Percentiles rank a stretch among this genome's conserved stretches.
Conservation (phyloP, 1,140 invertebrate genomes). For the Drosophila carrolli region DNA sequence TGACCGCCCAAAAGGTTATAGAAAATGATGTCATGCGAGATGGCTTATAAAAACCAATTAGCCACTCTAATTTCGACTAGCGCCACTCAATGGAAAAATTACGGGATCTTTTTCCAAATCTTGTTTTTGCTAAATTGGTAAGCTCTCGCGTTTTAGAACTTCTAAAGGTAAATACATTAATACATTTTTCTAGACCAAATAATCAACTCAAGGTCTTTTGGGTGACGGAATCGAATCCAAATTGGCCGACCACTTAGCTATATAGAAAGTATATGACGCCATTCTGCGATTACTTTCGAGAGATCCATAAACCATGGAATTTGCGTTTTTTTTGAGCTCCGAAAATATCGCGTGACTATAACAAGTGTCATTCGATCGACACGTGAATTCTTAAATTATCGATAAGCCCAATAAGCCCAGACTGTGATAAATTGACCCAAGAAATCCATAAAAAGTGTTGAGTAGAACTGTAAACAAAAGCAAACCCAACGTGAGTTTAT, state of each 20-base stretch:
- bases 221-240: slow-evolving; percentile 25
- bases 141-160: background rate
- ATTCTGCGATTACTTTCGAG: slow-evolving; percentile 9
- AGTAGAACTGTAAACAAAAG: slow-evolving; percentile 9
- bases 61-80: background rate
- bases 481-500: background rate
- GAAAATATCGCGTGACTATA: slow-evolving; percentile 8
- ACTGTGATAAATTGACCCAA: background rate
- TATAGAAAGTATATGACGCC: slow-evolving; percentile 39
- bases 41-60: slow-evolving; percentile 48
- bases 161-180: slow-evolving; percentile 17
- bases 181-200: background rate
- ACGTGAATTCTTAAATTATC: slow-evolving; percentile 37
- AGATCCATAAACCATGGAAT: slow-evolving; percentile 41
- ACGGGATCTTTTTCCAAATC: slow-evolving; percentile 12
- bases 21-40: slow-evolving; percentile 71
- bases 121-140: slow-evolving; percentile 2
- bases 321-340: slow-evolving; percentile 3
- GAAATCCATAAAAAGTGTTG: slow-evolving; percentile 10
- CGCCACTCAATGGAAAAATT: slow-evolving; percentile 31
- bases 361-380: slow-evolving; percentile 31
- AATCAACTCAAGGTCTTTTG: background rate
- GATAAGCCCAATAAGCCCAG: slow-evolving; percentile 29
- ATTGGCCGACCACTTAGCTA: background rate
- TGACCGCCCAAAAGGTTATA: slow-evolving; percentile 43